These are phyloP conservation scores for Psammodynastes pulverulentus DNA, from an alignment of 2,113 vertebrate species.

Conservation along the genomic window DNA sequence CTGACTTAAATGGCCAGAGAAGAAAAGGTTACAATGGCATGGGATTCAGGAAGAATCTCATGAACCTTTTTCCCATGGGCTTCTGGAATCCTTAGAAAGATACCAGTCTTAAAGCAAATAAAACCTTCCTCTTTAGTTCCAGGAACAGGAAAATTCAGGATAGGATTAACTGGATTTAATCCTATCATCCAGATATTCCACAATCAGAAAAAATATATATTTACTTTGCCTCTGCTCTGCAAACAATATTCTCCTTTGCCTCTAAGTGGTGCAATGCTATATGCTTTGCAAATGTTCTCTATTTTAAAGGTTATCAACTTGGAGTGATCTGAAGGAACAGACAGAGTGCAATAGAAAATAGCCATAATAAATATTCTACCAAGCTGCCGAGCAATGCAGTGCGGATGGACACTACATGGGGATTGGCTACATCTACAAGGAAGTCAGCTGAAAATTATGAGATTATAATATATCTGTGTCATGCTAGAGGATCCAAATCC, in stretches of 20 bases:
- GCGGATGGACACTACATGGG: not conserved
- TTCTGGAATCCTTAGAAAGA: not conserved
- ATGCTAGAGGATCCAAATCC: not conserved
- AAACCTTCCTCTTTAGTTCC: not conserved
- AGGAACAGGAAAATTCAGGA: too few species aligned
- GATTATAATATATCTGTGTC: not conserved
- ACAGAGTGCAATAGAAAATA: not conserved
- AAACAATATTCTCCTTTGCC: not conserved
- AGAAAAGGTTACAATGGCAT: not conserved
- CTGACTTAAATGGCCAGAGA: not conserved
- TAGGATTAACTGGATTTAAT: not conserved
- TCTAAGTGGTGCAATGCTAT: not conserved
- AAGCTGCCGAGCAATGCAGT: not conserved
- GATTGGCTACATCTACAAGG: not conserved
- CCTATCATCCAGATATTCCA: not conserved
- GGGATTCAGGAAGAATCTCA: not conserved
- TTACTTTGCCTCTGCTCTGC: not conserved
- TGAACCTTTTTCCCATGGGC: not conserved
- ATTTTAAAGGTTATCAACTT: not conserved
- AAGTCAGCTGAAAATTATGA: not conserved
- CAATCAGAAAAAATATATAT: not conserved
- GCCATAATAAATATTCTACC: not conserved
- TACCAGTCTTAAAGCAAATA: not conserved
- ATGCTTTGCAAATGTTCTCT: not conserved
- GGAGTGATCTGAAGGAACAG: not conserved